phyloP scores from a whole-genome alignment of 2,888 invertebrate genomes.

The Odontomyia ornata region DNA sequence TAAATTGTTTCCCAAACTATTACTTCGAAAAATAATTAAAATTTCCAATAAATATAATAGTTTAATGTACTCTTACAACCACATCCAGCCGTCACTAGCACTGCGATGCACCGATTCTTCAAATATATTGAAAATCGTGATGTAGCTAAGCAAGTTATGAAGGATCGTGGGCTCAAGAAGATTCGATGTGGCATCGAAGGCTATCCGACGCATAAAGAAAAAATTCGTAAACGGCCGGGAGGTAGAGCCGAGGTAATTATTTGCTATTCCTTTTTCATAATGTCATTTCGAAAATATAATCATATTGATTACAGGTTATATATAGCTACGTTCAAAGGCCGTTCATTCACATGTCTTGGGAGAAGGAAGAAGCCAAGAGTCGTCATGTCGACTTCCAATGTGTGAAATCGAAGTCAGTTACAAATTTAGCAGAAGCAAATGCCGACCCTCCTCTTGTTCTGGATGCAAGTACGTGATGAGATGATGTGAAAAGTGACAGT shows the following conservation, averaged over 20 bases:
- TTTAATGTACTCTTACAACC: too few relatives aligned
- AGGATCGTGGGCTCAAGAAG: constrained; percentile 97
- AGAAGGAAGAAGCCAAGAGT: constrained; percentile 99
- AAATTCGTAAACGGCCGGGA: constrained; percentile 93
- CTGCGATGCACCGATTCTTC: constrained; percentile 96
- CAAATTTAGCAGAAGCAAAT: constrained; percentile 94
- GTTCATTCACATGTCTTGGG: constrained; percentile 94
- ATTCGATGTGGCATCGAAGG: constrained; percentile 98
- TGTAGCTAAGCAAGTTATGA: constrained; percentile 98
- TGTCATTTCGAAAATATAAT: not conserved
- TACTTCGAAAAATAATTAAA: too few relatives aligned
- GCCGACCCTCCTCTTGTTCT: constrained; percentile 79
- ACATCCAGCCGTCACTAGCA: constrained; percentile 86
- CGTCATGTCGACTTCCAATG: constrained; percentile 99
- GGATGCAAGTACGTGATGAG: constrained; percentile 58
- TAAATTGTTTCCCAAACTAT: too few relatives aligned
- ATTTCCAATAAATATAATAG: too few relatives aligned
- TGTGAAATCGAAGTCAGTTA: constrained; percentile 97
- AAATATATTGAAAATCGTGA: constrained; percentile 99
- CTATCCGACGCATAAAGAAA: constrained; percentile 99
- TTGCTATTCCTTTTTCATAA: not conserved
- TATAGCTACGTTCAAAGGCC: constrained; percentile 99
- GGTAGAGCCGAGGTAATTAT: constrained; percentile 85
- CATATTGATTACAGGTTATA: constrained; percentile 67
- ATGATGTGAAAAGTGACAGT: not conserved